These are phyloP conservation scores for Scolopax bukidnonensis DNA, from an alignment of 2,797 vertebrate species.

Conservation along the genomic window DNA sequence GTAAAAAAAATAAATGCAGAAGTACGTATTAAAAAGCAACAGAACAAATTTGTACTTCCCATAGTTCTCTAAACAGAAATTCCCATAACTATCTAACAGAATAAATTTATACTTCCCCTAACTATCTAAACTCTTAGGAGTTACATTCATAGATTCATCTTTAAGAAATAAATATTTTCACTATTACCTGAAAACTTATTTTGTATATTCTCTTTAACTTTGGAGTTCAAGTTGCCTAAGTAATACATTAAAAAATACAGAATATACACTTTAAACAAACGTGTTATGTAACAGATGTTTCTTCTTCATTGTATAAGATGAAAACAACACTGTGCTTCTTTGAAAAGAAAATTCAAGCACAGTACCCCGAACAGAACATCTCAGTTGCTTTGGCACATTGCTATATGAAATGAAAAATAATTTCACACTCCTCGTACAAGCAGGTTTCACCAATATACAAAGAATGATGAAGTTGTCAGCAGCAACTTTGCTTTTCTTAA, in stretches of 20 bases:
- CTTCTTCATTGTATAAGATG: not conserved
- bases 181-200: not conserved
- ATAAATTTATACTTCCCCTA: not conserved
- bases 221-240: not conserved
- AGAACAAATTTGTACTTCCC: not conserved
- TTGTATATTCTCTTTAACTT: not conserved
- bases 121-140: not conserved
- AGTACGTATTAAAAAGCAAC: not conserved
- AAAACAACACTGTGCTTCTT: not conserved
- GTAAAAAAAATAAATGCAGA: not conserved
- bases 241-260: not conserved
- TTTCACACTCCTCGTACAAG: conserved; percentile 10
- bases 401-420: conserved; percentile 40
- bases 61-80: not conserved
- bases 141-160: not conserved
- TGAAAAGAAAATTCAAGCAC: not conserved
- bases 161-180: not conserved
- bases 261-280: not conserved
- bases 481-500: conserved; percentile 10
- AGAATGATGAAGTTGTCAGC: not conserved
- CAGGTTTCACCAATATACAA: conserved; percentile 20
- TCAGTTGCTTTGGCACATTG: conserved; percentile 49
- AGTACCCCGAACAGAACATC: conserved; percentile 36
- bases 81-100: not conserved
- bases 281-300: conserved; percentile 1